These are phyloP conservation scores for Laothoe populi DNA, from an alignment of 2,888 invertebrate genomes.

Conservation along the genomic window DNA sequence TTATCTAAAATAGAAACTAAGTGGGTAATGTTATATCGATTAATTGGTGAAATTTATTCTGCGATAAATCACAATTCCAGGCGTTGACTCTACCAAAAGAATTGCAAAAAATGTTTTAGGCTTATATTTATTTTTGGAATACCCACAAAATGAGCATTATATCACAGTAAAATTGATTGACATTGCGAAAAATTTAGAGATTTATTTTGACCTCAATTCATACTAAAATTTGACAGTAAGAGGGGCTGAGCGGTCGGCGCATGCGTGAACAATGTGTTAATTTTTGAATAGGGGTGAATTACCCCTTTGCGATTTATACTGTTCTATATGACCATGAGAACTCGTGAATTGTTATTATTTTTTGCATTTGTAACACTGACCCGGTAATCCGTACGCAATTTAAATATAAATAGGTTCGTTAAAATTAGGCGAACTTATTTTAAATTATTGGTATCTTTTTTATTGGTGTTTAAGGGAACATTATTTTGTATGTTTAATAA, in stretches of 20 bases:
- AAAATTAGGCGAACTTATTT: background rate
- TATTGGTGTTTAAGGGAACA: too few species aligned
- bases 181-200: background rate
- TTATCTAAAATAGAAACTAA: background rate
- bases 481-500: too few species aligned
- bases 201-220: constrained; percentile 5
- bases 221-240: constrained; percentile 33
- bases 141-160: too few species aligned
- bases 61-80: too few species aligned
- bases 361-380: constrained; percentile 16
- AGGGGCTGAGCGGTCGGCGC: constrained; percentile 33
- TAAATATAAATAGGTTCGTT: constrained; percentile 12
- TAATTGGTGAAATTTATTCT: too few species aligned
- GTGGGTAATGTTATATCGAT: background rate
- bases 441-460: too few species aligned
- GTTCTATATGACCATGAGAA: constrained; percentile 26
- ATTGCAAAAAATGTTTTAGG: too few species aligned
- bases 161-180: background rate
- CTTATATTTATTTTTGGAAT: too few species aligned
- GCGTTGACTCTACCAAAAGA: too few species aligned
- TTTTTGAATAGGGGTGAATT: constrained; percentile 49
- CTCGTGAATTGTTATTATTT: constrained; percentile 21
- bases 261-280: constrained; percentile 58
- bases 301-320: constrained; percentile 59
- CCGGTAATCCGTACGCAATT: background rate